A percentile compares a stretch with the other conserved stretches of the same genome.
These are phyloP conservation scores for Microctonus hyperodae DNA, from an alignment of 2,888 invertebrate species.

Conservation along the genomic window DNA sequence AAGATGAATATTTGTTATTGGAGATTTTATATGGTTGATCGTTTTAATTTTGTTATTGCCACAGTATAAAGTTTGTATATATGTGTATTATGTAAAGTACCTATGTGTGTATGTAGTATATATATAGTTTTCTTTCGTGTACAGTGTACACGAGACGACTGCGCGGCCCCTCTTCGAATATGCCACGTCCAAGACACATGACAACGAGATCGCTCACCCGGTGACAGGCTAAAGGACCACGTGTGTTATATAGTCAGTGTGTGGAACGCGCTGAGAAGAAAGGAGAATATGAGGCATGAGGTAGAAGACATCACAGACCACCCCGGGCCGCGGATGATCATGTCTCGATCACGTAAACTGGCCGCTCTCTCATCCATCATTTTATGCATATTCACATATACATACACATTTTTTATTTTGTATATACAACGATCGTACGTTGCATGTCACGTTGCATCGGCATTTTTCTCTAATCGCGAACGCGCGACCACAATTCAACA, in stretches of 20 bases:
- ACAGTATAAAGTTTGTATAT: slow-evolving; percentile 17
- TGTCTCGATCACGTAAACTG: slow-evolving; percentile 62
- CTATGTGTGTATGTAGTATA: not conserved
- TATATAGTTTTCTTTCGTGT: not conserved
- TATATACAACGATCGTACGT: slow-evolving; percentile 40
- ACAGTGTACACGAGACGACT: slow-evolving; percentile 26
- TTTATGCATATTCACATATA: slow-evolving; percentile 37
- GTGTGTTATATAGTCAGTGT: slow-evolving; percentile 24
- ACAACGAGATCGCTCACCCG: slow-evolving; percentile 60
- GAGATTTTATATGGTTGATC: slow-evolving; percentile 1
- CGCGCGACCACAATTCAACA: slow-evolving; percentile 12
- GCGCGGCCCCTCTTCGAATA: slow-evolving; percentile 34
- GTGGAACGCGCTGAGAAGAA: slow-evolving; percentile 24
- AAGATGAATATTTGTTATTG: slow-evolving; percentile 1
- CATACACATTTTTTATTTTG: too few relatives aligned
- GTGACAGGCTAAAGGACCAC: slow-evolving; percentile 52
- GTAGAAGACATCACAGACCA: slow-evolving; percentile 52
- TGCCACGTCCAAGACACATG: slow-evolving; percentile 50
- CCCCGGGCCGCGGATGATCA: slow-evolving; percentile 59
- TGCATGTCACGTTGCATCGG: slow-evolving; percentile 54
- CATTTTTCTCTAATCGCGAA: slow-evolving; percentile 35
- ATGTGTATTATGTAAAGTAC: not conserved
- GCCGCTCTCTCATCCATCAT: slow-evolving; percentile 63
- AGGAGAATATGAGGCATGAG: slow-evolving; percentile 26
- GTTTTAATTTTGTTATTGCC: slow-evolving; percentile 31